A percentile compares a stretch with the other conserved stretches of the same genome.
Conservation (phyloP, 2,888 invertebrate genomes). For the Biston stratarius region DNA sequence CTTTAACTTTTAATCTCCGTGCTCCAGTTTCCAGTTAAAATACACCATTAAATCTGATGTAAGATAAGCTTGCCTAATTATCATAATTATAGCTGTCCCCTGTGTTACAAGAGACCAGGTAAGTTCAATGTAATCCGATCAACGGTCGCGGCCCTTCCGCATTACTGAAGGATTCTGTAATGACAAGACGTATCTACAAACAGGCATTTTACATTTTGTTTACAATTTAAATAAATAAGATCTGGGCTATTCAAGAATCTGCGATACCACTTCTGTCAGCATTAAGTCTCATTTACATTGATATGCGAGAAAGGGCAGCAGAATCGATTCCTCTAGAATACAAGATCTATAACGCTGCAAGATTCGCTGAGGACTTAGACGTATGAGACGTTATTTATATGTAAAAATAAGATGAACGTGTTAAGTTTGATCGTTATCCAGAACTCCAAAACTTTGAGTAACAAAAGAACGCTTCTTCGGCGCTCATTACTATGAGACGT, state of each 20-base stretch:
- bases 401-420: too few relatives aligned
- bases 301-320: too few relatives aligned
- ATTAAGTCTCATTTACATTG: too few relatives aligned
- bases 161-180: constrained; percentile 39
- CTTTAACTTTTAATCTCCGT: constrained; percentile 39
- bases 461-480: too few relatives aligned
- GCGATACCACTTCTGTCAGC: too few relatives aligned
- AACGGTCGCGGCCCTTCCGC: constrained; percentile 42
- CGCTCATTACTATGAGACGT: too few relatives aligned
- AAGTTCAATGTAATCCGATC: constrained; percentile 50
- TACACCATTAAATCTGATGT: constrained; percentile 43
- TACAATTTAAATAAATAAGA: constrained; percentile 39
- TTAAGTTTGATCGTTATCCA: too few relatives aligned
- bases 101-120: constrained; percentile 44
- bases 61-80: constrained; percentile 43
- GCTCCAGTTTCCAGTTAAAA: constrained; percentile 37
- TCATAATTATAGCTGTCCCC: constrained; percentile 46
- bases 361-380: constrained; percentile 5
- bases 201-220: too few relatives aligned
- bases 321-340: too few relatives aligned
- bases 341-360: constrained; percentile 9
- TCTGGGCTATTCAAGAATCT: background rate
- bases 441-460: too few relatives aligned
- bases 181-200: constrained; percentile 5
- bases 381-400: too few relatives aligned